phyloP scores from a whole-genome alignment of 2,888 invertebrate genomes.

The Epirrhoe tristata region DNA sequence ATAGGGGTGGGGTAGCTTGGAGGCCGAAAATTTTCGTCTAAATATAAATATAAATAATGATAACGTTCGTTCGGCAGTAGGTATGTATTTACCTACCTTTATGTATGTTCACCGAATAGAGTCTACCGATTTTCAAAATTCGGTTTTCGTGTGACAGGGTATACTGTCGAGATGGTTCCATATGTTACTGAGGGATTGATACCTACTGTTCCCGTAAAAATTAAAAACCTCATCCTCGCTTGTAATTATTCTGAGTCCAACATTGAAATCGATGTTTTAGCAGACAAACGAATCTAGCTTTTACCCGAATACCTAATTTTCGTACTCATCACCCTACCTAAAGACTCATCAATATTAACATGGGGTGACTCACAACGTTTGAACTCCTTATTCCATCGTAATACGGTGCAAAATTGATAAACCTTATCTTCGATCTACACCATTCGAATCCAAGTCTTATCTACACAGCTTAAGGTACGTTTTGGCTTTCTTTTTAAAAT shows the following conservation, averaged over 20 bases:
- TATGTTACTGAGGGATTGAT: too few species aligned
- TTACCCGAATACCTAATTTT: neutral
- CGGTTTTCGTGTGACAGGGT: too few species aligned
- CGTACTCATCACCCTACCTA: constrained; percentile 3
- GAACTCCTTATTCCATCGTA: constrained; percentile 9
- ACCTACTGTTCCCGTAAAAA: too few species aligned
- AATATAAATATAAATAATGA: too few species aligned
- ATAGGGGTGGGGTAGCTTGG: constrained; percentile 12
- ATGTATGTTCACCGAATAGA: too few species aligned
- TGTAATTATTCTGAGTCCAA: too few species aligned
- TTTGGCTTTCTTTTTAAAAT: constrained; percentile 1
- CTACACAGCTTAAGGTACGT: neutral
- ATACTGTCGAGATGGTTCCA: too few species aligned
- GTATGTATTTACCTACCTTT: too few species aligned
- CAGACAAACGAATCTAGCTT: neutral
- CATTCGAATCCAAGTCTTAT: constrained; percentile 11
- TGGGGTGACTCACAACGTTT: constrained; percentile 2
- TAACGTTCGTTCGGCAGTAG: too few species aligned
- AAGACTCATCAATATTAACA: constrained; percentile 12
- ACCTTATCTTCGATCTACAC: neutral
- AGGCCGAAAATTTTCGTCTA: constrained; percentile 1
- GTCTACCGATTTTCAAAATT: too few species aligned
- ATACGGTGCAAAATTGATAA: constrained; percentile 13
- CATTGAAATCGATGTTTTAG: too few species aligned
- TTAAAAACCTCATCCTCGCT: too few species aligned